phyloP scores from a whole-genome alignment of 2,113 vertebrate species.

The Nothobranchius kuhntae region DNA sequence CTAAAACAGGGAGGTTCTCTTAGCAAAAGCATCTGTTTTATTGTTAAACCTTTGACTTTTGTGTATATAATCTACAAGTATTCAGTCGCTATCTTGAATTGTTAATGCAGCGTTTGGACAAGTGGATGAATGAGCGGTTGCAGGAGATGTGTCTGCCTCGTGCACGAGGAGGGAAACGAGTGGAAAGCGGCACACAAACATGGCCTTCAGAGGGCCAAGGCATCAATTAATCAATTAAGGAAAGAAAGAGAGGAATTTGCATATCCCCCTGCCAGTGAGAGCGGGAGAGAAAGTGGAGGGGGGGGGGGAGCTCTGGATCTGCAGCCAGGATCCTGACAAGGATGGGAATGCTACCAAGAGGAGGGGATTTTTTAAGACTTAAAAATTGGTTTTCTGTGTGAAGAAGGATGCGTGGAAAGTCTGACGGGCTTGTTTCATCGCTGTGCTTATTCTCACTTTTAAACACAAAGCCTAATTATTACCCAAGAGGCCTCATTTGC shows the following conservation, averaged over 20 bases:
- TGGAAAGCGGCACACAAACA: constrained; percentile 63
- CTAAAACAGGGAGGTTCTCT: too few relatives aligned
- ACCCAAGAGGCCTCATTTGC: background rate
- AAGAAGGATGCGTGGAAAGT: too few relatives aligned
- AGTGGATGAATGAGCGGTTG: constrained; percentile 29
- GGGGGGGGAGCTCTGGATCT: constrained; percentile 45
- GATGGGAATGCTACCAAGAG: constrained; percentile 54
- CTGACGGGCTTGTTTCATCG: background rate
- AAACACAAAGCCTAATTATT: background rate
- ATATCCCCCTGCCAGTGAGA: constrained; percentile 67
- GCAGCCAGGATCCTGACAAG: constrained; percentile 74
- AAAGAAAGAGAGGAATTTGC: constrained; percentile 80
- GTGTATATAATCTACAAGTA: too few relatives aligned
- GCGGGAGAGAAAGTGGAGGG: constrained; percentile 21
- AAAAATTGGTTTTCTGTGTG: constrained; percentile 51
- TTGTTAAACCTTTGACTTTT: too few relatives aligned
- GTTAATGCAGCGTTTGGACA: background rate
- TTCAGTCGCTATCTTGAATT: too few relatives aligned
- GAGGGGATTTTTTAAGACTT: constrained; percentile 22
- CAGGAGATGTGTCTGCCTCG: constrained; percentile 32
- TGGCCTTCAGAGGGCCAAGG: constrained; percentile 73
- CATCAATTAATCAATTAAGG: constrained; percentile 84
- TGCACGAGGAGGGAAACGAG: constrained; percentile 32
- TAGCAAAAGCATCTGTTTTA: too few relatives aligned
- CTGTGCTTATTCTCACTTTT: constrained; percentile 1